Evolutionary conservation across 1,140 invertebrate species (phyloP).

Genomic region (Thalassaphorura encarpata): DNA sequence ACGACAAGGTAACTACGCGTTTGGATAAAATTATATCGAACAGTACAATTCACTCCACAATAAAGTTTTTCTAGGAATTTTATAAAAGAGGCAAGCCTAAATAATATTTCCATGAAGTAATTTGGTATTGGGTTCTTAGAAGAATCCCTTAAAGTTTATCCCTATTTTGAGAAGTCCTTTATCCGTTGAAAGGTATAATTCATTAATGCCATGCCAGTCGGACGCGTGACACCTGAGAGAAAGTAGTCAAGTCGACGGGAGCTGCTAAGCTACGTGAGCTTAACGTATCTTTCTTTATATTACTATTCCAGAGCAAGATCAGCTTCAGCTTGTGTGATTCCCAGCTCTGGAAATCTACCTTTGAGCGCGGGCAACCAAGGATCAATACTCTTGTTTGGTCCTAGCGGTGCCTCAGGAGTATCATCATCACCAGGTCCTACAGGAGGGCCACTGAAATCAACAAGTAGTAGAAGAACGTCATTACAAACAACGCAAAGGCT

Average conservation of each 20-base stretch:
- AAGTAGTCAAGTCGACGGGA: not conserved
- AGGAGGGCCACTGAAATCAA: conserved; percentile 4
- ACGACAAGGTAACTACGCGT: not conserved
- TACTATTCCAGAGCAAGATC: conserved; percentile 15
- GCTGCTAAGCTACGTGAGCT: not conserved
- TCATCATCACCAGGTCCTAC: not conserved
- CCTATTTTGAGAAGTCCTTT: not conserved
- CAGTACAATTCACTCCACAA: not conserved
- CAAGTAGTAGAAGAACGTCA: conserved; percentile 20
- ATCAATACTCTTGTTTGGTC: not conserved
- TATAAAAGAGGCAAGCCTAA: not conserved
- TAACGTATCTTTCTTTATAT: not conserved
- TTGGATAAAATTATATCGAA: not conserved
- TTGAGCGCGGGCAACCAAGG: not conserved
- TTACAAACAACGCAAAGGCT: conserved; percentile 1
- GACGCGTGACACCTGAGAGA: not conserved
- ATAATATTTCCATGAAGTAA: not conserved
- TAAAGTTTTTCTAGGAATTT: not conserved
- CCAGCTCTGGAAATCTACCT: conserved; percentile 6
- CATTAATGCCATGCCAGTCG: not conserved
- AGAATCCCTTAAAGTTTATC: not conserved
- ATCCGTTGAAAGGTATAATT: not conserved
- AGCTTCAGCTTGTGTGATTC: conserved; percentile 22
- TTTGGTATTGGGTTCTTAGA: not conserved
- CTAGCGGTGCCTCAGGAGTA: conserved; percentile 4